Conservation (phyloP, 2,888 invertebrate genomes). For the Cantharis rustica region DNA sequence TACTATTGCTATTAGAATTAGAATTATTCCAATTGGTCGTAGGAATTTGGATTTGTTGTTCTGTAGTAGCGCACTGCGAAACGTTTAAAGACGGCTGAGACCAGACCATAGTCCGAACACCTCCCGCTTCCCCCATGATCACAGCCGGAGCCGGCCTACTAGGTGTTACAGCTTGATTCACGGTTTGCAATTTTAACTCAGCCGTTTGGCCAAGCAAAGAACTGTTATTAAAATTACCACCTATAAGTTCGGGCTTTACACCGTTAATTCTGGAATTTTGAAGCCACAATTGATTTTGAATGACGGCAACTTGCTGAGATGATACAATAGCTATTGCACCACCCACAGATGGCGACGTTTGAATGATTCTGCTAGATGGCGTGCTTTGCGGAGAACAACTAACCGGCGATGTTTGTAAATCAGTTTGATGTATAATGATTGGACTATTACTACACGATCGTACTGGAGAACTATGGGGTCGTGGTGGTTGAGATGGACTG, state of each 20-base stretch:
- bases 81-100: slow-evolving; percentile 62
- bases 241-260: slow-evolving; percentile 80
- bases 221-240: slow-evolving; percentile 58
- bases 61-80: slow-evolving; percentile 49
- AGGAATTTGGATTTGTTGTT: slow-evolving; percentile 49
- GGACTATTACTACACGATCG: slow-evolving; percentile 52
- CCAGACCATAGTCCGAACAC: slow-evolving; percentile 77
- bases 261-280: slow-evolving; percentile 71
- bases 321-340: slow-evolving; percentile 34
- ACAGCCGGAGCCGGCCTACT: slow-evolving; percentile 79
- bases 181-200: slow-evolving; percentile 44
- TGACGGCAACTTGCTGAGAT: slow-evolving; percentile 40
- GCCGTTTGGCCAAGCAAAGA: slow-evolving; percentile 33
- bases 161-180: slow-evolving; percentile 45
- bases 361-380: slow-evolving; percentile 35
- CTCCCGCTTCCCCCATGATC: slow-evolving; percentile 92
- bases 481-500: slow-evolving; percentile 52
- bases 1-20: slow-evolving; percentile 39
- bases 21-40: slow-evolving; percentile 51
- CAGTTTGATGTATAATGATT: slow-evolving; percentile 49
- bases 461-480: slow-evolving; percentile 56
- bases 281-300: slow-evolving; percentile 53
- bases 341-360: slow-evolving; percentile 26
- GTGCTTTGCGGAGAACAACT: slow-evolving; percentile 33
- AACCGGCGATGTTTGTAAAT: slow-evolving; percentile 42